These are phyloP conservation scores for Thunnus maccoyii DNA, from an alignment of 2,113 vertebrate species.

Conservation along the genomic window DNA sequence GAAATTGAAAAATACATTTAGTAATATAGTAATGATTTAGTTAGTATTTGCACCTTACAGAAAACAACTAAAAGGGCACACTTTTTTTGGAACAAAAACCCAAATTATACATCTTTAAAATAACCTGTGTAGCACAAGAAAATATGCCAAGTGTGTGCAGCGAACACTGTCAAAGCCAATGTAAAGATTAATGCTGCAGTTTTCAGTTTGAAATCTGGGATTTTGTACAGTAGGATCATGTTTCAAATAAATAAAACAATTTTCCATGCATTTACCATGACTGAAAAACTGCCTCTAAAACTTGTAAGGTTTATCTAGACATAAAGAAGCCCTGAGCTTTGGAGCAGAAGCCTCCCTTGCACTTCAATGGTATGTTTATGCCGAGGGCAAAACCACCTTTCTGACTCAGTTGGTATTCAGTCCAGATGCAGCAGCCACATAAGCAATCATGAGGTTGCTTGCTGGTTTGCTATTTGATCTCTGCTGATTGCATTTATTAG, in stretches of 20 bases:
- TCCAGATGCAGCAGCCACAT: slow-evolving; percentile 53
- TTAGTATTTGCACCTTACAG: slow-evolving; percentile 15
- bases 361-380: slow-evolving; percentile 62
- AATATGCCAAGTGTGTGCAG: slow-evolving; percentile 11
- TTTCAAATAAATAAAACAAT: slow-evolving; percentile 39
- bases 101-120: slow-evolving; percentile 24
- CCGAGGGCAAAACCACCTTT: slow-evolving; percentile 61
- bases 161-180: slow-evolving; percentile 39
- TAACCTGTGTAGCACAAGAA: not conserved
- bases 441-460: slow-evolving; percentile 65
- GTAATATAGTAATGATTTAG: not conserved
- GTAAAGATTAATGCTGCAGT: slow-evolving; percentile 35
- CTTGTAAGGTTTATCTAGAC: slow-evolving; percentile 48
- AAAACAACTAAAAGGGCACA: not conserved
- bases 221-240: slow-evolving; percentile 21
- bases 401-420: slow-evolving; percentile 64
- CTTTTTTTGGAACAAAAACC: slow-evolving; percentile 8
- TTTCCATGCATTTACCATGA: slow-evolving; percentile 46
- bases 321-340: slow-evolving; percentile 69
- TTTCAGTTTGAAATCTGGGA: slow-evolving; percentile 16
- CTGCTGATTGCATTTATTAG: slow-evolving; percentile 67
- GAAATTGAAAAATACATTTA: slow-evolving; percentile 17
- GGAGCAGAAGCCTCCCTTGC: slow-evolving; percentile 43
- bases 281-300: slow-evolving; percentile 41
- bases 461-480: slow-evolving; percentile 66